Evolutionary conservation across 2,888 invertebrate species (phyloP), one percentile per base, ranked within the genome.

Genomic region (Laothoe populi): DNA sequence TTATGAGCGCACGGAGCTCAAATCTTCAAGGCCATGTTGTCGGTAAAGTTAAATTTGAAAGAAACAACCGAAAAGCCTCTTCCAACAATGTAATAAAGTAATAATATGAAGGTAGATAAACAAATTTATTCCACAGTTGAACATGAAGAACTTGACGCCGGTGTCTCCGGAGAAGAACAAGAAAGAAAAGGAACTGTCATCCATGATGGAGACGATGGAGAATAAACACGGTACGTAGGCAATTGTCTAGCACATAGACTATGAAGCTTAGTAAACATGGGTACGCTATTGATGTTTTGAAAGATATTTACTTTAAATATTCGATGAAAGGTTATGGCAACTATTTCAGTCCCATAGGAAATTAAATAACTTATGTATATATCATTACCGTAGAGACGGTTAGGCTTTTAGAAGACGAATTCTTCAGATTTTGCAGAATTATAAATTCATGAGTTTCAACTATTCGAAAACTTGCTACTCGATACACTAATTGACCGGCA

Each of bases 131-230:
- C 64, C 72, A 70, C 83, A 95, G 95, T 74, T 95, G 70, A 94
- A 94, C n/a, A 93, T 95, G 85, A 94, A 94, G 45, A 94, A 88
- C 71, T 76, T 95, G 62, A 94, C 94, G 58, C 94, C 94, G 44
- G 92, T 94, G 72, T 91, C 94, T 66, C 93, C 94, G 13, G 94
- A 94, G 72, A 95, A 96, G 73, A 95, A 95, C 71, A 89, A 88
- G 70, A 92, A 90, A 67, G 96, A 96, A 60, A 95, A 95, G 76
- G 96, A 97, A 77, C 79, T 97, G 61, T 94, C 96, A 26, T 94
- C 96, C 19, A 95, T 96, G 90, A 94, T 97, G 53, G 95, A 95
- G 67, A 95, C 96, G 61, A 95, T 97, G 94, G 97, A 97, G 78
- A 95, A 95, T 31, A 97, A 97, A 84, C 97, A 97, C 88, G 96